phyloP scores from a whole-genome alignment of 2,797 vertebrate species.

The Galago senegalensis region DNA sequence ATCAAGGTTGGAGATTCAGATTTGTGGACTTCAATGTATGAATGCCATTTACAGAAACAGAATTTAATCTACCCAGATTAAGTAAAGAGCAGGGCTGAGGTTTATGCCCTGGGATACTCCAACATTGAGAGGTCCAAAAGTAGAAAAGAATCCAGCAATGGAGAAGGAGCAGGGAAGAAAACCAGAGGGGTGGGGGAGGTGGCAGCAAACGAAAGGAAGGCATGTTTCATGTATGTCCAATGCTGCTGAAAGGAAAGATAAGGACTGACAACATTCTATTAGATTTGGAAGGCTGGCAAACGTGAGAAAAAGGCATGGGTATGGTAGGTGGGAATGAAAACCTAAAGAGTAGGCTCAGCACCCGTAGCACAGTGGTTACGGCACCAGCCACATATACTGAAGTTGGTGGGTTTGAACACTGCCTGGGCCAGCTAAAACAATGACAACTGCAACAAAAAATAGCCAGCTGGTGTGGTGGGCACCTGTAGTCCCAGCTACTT shows the following conservation, averaged over 20 bases:
- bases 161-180: background rate
- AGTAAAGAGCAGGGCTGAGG: background rate
- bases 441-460: too few relatives aligned
- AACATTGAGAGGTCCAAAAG: background rate
- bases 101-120: background rate
- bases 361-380: too few relatives aligned
- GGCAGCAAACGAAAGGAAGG: background rate
- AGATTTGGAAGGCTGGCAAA: background rate
- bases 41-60: background rate
- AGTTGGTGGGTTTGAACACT: too few relatives aligned
- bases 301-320: background rate
- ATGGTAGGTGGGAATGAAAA: background rate
- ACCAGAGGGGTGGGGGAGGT: background rate
- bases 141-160: background rate
- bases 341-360: background rate
- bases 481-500: too few relatives aligned
- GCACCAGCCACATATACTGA: too few relatives aligned
- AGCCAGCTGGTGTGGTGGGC: too few relatives aligned
- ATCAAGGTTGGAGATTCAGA: background rate
- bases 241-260: background rate
- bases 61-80: background rate
- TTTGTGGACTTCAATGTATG: background rate
- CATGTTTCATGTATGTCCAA: conserved; percentile 13
- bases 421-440: too few relatives aligned
- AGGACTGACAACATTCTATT: background rate